Evolutionary conservation across 2,113 vertebrate genomes (phyloP).

Genomic region (Oenanthe oenanthe): DNA sequence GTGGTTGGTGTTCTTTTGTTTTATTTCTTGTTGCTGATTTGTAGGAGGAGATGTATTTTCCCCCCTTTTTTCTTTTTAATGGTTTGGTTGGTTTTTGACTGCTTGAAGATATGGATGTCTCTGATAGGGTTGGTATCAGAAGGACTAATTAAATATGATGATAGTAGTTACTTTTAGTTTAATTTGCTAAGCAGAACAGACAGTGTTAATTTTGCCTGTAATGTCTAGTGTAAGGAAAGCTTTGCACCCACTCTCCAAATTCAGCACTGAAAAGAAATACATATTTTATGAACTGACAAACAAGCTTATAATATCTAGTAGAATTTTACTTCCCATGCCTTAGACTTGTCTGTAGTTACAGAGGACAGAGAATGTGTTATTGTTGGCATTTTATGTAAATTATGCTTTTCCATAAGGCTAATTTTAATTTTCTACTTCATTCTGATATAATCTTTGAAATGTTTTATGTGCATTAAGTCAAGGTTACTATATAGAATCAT

Average conservation of each 20-base stretch:
- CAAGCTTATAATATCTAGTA: not conserved
- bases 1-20: not conserved
- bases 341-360: not conserved
- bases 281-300: slow-evolving; percentile 18
- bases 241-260: not conserved
- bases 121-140: not conserved
- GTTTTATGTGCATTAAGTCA: not conserved
- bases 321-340: not conserved
- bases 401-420: not conserved
- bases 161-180: not conserved
- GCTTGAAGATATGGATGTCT: not conserved
- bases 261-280: not conserved
- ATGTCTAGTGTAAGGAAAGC: not conserved
- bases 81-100: not conserved
- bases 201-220: not conserved
- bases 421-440: not conserved
- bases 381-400: not conserved
- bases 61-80: fast-evolving
- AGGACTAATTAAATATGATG: not conserved
- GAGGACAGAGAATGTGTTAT: not conserved
- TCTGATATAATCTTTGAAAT: not conserved
- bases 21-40: not conserved
- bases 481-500: not conserved
- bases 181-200: not conserved
- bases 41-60: not conserved